Conservation (phyloP, 2,888 invertebrate species). For the Subacronicta megacephala region DNA sequence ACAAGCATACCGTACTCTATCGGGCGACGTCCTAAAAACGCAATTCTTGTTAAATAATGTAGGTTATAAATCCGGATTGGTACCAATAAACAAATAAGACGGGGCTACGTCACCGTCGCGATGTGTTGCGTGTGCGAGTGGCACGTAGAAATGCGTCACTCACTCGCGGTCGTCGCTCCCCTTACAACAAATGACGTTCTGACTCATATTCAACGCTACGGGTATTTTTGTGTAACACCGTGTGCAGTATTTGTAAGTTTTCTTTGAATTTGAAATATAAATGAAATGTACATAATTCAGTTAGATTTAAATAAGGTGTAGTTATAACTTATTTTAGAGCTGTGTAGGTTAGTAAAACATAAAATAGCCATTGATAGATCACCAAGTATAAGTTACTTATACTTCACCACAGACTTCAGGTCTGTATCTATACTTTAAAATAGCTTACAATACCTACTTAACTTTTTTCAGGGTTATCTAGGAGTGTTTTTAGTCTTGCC, state of each 20-base stretch:
- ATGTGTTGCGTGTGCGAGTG: constrained; percentile 58
- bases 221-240: constrained; percentile 57
- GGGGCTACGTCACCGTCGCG: constrained; percentile 45
- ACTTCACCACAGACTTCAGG: too few relatives aligned
- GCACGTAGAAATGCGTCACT: constrained; percentile 68
- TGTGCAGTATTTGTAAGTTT: constrained; percentile 23
- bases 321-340: too few relatives aligned
- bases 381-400: too few relatives aligned
- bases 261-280: constrained; percentile 16
- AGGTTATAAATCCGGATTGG: constrained; percentile 56
- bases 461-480: too few relatives aligned
- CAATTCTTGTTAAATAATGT: constrained; percentile 51
- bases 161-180: constrained; percentile 82
- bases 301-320: too few relatives aligned
- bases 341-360: too few relatives aligned
- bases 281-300: constrained; percentile 1
- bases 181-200: constrained; percentile 75
- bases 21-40: constrained; percentile 42
- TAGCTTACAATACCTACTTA: too few relatives aligned
- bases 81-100: constrained; percentile 54
- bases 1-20: constrained; percentile 35
- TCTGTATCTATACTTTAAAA: too few relatives aligned
- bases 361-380: too few relatives aligned
- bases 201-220: constrained; percentile 77
- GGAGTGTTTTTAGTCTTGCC: not conserved